These are phyloP conservation scores for Lamellibrachia columna DNA, from an alignment of 2,888 invertebrate species.

Conservation along the genomic window DNA sequence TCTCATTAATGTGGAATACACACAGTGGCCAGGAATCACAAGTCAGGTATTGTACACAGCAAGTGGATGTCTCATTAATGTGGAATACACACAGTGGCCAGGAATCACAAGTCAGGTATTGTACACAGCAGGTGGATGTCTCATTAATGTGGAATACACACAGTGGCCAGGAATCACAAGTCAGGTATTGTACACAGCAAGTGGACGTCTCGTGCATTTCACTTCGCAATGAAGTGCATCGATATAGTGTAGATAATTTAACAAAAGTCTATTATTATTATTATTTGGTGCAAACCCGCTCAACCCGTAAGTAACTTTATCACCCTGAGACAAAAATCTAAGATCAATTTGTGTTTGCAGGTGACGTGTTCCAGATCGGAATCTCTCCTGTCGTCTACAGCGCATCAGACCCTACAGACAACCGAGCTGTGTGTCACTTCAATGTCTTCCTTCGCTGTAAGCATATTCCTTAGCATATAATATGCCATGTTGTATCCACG, in stretches of 20 bases:
- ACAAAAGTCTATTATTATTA: not conserved
- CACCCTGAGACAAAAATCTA: not conserved
- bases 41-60: too few species aligned
- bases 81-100: not conserved
- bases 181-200: too few species aligned
- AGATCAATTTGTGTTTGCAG: slow-evolving; percentile 21
- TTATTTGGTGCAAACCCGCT: too few species aligned
- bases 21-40: too few species aligned
- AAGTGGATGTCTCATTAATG: not conserved
- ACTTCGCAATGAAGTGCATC: not conserved
- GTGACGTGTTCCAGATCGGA: slow-evolving; percentile 16
- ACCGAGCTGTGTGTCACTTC: slow-evolving; percentile 21
- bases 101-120: not conserved
- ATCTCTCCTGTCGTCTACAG: slow-evolving; percentile 19
- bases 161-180: too few species aligned
- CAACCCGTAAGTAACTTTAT: too few species aligned
- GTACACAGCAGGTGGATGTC: slow-evolving; percentile 10
- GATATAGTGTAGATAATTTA: not conserved
- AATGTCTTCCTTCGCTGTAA: slow-evolving; percentile 20
- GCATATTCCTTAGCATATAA: not conserved
- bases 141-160: not conserved
- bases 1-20: too few species aligned
- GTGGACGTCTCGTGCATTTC: not conserved
- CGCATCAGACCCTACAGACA: not conserved
- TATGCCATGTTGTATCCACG: too few species aligned